phyloP scores from a whole-genome alignment of 2,888 invertebrate species.

The Stegana nigrithorax region DNA sequence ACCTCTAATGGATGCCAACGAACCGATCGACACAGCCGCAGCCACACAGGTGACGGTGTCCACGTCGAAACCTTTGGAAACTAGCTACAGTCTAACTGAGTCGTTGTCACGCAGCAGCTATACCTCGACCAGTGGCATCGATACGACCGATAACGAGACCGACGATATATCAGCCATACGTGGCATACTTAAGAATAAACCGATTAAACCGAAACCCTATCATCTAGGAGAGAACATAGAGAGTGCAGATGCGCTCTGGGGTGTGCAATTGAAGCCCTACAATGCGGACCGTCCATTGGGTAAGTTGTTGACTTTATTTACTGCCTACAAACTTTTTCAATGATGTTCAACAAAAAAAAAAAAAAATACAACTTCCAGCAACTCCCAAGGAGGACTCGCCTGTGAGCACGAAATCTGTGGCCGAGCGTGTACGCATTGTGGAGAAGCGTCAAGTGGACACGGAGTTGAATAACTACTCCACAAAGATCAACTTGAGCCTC shows the following conservation, averaged over 20 bases:
- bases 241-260: constrained; percentile 69
- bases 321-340: too few relatives aligned
- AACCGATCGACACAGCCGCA: constrained; percentile 39
- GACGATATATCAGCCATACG: constrained; percentile 72
- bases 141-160: constrained; percentile 61
- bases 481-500: constrained; percentile 72
- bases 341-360: neutral
- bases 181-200: constrained; percentile 81
- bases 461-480: constrained; percentile 70
- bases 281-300: constrained; percentile 37
- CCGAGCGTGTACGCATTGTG: constrained; percentile 70
- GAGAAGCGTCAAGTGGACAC: constrained; percentile 65
- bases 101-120: constrained; percentile 53
- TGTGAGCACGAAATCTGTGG: constrained; percentile 62
- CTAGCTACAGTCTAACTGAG: constrained; percentile 44
- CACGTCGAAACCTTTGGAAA: constrained; percentile 49
- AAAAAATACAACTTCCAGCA: constrained; percentile 7
- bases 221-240: constrained; percentile 77
- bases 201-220: constrained; percentile 80
- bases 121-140: constrained; percentile 60
- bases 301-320: too few relatives aligned
- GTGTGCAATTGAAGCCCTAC: constrained; percentile 69
- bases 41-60: constrained; percentile 57
- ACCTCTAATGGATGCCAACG: constrained; percentile 48
- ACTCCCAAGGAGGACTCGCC: constrained; percentile 35